phyloP scores from a whole-genome alignment of 2,888 invertebrate species.

The Muscina levida region DNA sequence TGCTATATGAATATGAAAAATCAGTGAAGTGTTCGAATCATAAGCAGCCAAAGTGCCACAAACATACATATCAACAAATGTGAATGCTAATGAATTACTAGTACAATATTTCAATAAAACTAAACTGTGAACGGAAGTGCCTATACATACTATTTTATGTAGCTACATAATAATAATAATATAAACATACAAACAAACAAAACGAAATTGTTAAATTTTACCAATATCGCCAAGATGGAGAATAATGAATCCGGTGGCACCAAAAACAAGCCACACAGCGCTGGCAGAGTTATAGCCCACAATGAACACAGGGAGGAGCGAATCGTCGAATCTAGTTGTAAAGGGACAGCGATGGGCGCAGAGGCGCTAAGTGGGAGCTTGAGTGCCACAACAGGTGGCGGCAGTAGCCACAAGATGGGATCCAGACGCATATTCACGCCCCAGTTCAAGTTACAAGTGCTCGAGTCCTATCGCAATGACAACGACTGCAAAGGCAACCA shows the following conservation, averaged over 20 bases:
- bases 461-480: constrained; percentile 92
- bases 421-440: constrained; percentile 93
- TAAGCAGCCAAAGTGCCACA: constrained; percentile 27
- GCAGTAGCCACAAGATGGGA: constrained; percentile 83
- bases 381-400: constrained; percentile 51
- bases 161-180: constrained; percentile 7
- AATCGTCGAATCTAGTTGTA: constrained; percentile 37
- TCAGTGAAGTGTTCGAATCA: constrained; percentile 50
- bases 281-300: constrained; percentile 40
- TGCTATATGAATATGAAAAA: constrained; percentile 5
- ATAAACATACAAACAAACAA: constrained; percentile 17
- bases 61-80: constrained; percentile 44
- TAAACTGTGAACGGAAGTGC: constrained; percentile 56
- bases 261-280: constrained; percentile 19
- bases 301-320: constrained; percentile 49
- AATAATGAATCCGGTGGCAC: constrained; percentile 26
- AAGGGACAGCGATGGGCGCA: constrained; percentile 65
- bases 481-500: constrained; percentile 94
- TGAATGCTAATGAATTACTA: constrained; percentile 31
- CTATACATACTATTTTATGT: constrained; percentile 31
- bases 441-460: constrained; percentile 92
- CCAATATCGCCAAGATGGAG: constrained; percentile 40
- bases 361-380: constrained; percentile 35
- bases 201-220: constrained; percentile 26
- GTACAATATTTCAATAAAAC: constrained; percentile 28